Percentiles rank a stretch among this genome's conserved stretches.
These are phyloP conservation scores for Zosterops hypoxanthus DNA, from an alignment of 2,113 vertebrate species.

Conservation along the genomic window DNA sequence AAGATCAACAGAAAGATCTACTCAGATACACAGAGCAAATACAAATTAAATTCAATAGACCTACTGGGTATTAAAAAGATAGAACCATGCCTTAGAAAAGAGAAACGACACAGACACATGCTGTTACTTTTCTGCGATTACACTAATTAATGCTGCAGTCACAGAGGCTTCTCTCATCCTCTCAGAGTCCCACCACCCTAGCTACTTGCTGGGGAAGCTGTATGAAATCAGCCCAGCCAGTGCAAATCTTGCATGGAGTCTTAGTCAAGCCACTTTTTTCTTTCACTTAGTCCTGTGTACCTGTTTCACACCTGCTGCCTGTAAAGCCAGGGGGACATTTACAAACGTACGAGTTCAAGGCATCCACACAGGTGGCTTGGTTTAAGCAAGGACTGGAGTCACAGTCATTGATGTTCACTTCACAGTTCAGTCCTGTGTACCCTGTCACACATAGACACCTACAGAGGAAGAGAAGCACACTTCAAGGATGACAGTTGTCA, in stretches of 20 bases:
- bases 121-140: neutral
- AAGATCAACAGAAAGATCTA: neutral
- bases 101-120: neutral
- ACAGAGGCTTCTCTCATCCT: neutral
- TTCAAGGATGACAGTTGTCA: neutral
- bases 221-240: neutral
- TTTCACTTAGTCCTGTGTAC: constrained; percentile 80
- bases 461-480: neutral
- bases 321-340: constrained; percentile 97
- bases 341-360: constrained; percentile 86
- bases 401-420: constrained; percentile 91
- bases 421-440: constrained; percentile 84
- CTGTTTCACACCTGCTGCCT: constrained; percentile 99
- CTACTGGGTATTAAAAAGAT: neutral
- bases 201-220: neutral
- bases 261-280: constrained; percentile 11
- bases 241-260: neutral
- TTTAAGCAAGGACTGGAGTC: constrained; percentile 91
- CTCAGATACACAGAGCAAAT: neutral
- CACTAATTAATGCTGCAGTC: neutral
- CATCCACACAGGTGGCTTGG: constrained; percentile 90
- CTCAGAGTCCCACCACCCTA: neutral
- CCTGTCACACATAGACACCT: constrained; percentile 90
- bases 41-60: neutral
- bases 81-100: neutral